Conservation (phyloP, 2,797 vertebrate genomes). For the Myotis planiceps region DNA sequence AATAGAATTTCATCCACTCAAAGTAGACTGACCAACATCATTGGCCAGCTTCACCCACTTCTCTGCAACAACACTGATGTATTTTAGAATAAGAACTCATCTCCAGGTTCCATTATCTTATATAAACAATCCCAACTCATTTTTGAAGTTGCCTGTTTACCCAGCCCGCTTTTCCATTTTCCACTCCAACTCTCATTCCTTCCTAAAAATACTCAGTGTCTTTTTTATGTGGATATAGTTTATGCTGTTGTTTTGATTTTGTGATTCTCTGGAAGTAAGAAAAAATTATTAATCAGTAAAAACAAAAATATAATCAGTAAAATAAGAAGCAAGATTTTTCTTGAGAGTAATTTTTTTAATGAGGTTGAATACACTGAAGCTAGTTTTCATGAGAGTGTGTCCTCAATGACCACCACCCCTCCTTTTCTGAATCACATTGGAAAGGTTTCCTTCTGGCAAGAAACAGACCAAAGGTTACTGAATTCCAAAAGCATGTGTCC, state of each 20-base stretch:
- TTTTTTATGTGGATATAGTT: not conserved
- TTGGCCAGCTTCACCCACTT: not conserved
- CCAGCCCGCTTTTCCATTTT: not conserved
- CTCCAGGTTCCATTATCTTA: not conserved
- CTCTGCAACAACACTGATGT: not conserved
- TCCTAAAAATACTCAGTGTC: not conserved
- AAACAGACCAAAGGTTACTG: not conserved
- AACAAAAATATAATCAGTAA: not conserved
- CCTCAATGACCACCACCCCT: not conserved
- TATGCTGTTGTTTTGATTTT: not conserved
- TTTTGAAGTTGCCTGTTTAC: not conserved
- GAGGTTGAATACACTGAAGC: not conserved
- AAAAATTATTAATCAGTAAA: not conserved
- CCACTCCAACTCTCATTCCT: not conserved
- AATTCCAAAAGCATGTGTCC: not conserved
- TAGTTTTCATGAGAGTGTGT: not conserved
- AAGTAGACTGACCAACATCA: not conserved
- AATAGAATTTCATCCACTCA: not conserved
- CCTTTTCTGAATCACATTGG: not conserved
- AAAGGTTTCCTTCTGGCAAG: not conserved
- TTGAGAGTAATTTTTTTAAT: not conserved
- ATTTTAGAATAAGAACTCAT: not conserved
- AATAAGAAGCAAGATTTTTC: not conserved
- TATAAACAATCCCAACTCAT: not conserved
- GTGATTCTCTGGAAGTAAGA: not conserved